phyloP scores from a whole-genome alignment of 2,888 invertebrate genomes.

The Volucella inflata region DNA sequence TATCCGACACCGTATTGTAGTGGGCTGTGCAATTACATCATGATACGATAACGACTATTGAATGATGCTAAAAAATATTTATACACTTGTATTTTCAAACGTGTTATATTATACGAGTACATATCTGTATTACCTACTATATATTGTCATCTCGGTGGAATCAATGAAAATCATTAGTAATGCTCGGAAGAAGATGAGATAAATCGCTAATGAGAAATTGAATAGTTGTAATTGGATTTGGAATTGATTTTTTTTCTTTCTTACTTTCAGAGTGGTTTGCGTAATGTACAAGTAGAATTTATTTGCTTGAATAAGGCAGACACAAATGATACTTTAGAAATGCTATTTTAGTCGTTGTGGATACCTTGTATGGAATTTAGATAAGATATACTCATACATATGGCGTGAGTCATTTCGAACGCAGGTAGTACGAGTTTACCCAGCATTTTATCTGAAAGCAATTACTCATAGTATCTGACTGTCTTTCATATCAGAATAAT shows the following conservation, averaged over 20 bases:
- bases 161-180: slow-evolving; percentile 63
- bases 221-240: slow-evolving; percentile 49
- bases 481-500: no score
- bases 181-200: slow-evolving; percentile 37
- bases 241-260: slow-evolving; percentile 14
- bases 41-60: background rate
- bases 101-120: background rate
- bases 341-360: no score
- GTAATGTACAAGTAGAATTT: background rate
- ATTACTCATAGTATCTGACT: no score
- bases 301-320: no score
- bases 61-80: slow-evolving; percentile 58
- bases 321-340: no score
- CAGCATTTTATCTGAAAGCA: no score
- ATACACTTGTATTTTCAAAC: no score
- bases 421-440: no score
- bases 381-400: slow-evolving; percentile 15
- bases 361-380: no score
- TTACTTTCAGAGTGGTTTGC: slow-evolving; percentile 15
- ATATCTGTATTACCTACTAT: no score
- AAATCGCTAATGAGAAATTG: slow-evolving; percentile 41
- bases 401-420: background rate
- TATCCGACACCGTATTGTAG: background rate
- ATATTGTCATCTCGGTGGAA: slow-evolving; percentile 43
- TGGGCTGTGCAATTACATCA: slow-evolving; percentile 64